Base-by-base conservation (phyloP, 2,797 vertebrate species). In the Phoebastria nigripes region DNA sequence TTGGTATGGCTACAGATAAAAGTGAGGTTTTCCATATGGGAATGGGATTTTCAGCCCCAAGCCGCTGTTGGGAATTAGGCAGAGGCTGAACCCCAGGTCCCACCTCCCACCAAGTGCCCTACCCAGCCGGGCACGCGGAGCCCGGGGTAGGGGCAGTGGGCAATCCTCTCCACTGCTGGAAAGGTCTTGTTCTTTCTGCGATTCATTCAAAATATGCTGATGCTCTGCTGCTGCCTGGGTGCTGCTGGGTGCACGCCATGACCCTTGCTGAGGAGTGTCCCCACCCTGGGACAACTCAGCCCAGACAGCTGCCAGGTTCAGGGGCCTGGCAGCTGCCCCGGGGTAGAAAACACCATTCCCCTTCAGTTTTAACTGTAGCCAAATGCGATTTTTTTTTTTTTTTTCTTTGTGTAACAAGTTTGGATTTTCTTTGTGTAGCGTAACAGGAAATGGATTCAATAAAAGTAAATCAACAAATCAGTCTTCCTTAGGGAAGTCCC, bases 91-190 rank as follows among this genome's bases (percentile, higher is more conserved):
- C 5, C 5, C 35, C 24, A n/a, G 29, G 41, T 87, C 41, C 65
- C 28, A 11, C 22, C 8, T 41, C 26, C 55, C 56, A 7, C 21
- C 39, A 11, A 8, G 12, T 5, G 47, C 31, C 33, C 10, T 8
- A 4, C 24, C 7, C 41, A 20, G 63, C 37, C 15, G 7, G 54
- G 44, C 25, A n/a, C 0, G 1, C n/a, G 1, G n/a, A 33, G 6
- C 41, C 55, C 7, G 2, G 61, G 39, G 11, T 12, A 0, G 41
- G 51, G 35, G 33, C 26, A 2, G 11, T 3, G 52, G 31, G 21
- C 13, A 31, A 11, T 16, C 14, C 37, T 31, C 62, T 18, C 7
- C 2, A 0, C 22, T 4, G 14, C 54, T 37, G 37, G 37, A 14
- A 13, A 21, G 31, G 26, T 37, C 46, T 9, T 18, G 22, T 2